These are phyloP conservation scores for Crypturellus undulatus DNA, from an alignment of 2,113 vertebrate genomes.

Conservation along the genomic window DNA sequence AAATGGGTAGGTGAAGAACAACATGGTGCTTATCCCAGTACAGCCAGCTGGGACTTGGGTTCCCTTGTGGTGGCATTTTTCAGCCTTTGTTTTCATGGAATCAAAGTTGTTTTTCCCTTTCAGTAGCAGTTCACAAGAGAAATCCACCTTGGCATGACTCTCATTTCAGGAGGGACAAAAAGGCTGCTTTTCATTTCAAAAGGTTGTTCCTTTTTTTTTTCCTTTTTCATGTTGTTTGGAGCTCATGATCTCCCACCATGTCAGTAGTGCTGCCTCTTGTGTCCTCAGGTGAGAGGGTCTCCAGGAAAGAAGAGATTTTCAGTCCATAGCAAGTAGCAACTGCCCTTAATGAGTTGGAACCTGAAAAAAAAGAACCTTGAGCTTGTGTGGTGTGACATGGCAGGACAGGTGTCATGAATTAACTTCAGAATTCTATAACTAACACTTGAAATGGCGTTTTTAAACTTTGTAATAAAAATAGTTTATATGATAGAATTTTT, in stretches of 20 bases:
- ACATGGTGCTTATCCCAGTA: neutral
- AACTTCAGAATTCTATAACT: neutral
- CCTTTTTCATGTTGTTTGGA: neutral
- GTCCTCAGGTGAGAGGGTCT: conserved; percentile 8
- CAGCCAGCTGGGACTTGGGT: neutral
- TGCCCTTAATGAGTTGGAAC: conserved; percentile 26
- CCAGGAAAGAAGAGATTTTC: conserved; percentile 51
- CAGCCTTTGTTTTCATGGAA: neutral
- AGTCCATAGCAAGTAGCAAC: conserved; percentile 48
- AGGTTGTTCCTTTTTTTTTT: neutral
- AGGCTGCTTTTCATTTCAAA: neutral
- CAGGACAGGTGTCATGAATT: neutral
- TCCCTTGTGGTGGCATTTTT: neutral
- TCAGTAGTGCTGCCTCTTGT: conserved; percentile 34
- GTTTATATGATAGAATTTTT: conserved; percentile 58
- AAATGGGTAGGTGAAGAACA: neutral
- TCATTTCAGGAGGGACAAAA: neutral
- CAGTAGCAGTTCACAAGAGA: neutral
- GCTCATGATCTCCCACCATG: neutral
- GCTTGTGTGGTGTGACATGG: neutral
- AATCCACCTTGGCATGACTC: neutral
- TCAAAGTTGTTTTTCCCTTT: fast-evolving
- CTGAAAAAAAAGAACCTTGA: neutral
- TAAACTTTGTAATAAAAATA: neutral
- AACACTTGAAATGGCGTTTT: conserved; percentile 5